Conservation (phyloP, 2,113 vertebrate species). For the Dendrocopos noguchii region DNA sequence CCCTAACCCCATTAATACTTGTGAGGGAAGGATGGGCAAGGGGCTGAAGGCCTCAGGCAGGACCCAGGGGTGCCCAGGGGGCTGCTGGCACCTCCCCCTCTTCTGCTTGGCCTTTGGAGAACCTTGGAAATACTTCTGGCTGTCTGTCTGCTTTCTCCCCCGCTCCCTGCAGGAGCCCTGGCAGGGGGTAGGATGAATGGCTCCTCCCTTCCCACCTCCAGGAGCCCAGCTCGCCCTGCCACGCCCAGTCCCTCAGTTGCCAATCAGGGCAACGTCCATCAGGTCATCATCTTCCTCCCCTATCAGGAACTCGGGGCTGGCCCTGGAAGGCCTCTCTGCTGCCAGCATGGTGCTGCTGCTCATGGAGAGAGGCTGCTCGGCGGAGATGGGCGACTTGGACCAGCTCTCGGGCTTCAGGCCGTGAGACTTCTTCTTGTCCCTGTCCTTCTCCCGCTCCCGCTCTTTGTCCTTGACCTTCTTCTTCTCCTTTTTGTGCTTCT, state of each 20-base stretch:
- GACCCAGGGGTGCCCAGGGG: background rate
- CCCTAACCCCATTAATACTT: conserved; percentile 13
- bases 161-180: background rate
- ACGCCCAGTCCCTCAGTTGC: conserved; percentile 75
- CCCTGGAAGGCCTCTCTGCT: conserved; percentile 86
- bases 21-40: background rate
- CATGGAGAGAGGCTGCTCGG: conserved; percentile 89
- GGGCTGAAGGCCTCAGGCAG: background rate
- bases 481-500: conserved; percentile 99
- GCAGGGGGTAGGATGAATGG: background rate
- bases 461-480: conserved; percentile 93
- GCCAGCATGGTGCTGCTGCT: conserved; percentile 76
- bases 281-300: conserved; percentile 97
- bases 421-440: conserved; percentile 95
- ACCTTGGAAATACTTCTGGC: conserved; percentile 2
- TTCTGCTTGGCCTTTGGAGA: background rate
- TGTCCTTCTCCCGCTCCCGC: conserved; percentile 87
- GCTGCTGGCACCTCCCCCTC: background rate
- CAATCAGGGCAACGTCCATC: conserved; percentile 95
- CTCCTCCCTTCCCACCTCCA: background rate
- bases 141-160: too few relatives aligned
- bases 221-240: background rate
- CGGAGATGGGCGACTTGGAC: conserved; percentile 93
- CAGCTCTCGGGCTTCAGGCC: conserved; percentile 92
- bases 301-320: conserved; percentile 91